Base-by-base conservation (phyloP, 2,888 invertebrate species). In the Ornithoptera alexandrae region DNA sequence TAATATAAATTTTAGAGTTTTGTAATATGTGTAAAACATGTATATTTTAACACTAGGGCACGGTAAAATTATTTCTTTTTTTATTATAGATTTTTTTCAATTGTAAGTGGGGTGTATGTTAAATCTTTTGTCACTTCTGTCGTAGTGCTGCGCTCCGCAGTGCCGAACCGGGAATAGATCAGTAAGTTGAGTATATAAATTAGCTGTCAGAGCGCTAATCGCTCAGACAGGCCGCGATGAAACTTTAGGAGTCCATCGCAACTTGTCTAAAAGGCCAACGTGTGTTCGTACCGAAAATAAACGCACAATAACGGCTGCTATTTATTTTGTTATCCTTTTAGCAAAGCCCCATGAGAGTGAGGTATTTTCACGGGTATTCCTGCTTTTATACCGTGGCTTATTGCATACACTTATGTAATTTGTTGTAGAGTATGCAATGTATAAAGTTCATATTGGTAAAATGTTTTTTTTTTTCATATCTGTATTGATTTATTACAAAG, bases 121-220 rank as follows among this genome's bases (percentile, higher is more conserved):
- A 72, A 69, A 72, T 72, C 30, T 72, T 74, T 74, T 79, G 82
- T 73, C 84, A 68, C 75, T 74, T 89, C 89, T 89, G 82, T 73
- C 74, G 71, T 78, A 74, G 67, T 65, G 53, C 71, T 69, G 77
- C 82, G 86, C 86, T 78, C 78, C 80, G 76, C 75, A 77, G 78
- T 80, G 82, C 83, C 83, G 46, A 84, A 77, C 83, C 83, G 79
- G 80, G 86, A 92, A 92, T 91, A 92, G 90, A 89, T 85, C 85
- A 80, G 89, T 91, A 89, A 90, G 89, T 91, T 89, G 89, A 89
- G 89, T 90, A 89, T 88, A 92, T 92, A 92, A 92, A 92, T 92
- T 91, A 92, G 90, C 91, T 92, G 92, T 92, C 92, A 90, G 81
- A 77, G 75, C 86, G 89, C 91, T 92, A 92, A 92, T 92, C 92